Percentiles rank a stretch among this genome's conserved stretches.
Conservation (phyloP, 2,888 invertebrate species). For the Cyrtodaria siliqua region DNA sequence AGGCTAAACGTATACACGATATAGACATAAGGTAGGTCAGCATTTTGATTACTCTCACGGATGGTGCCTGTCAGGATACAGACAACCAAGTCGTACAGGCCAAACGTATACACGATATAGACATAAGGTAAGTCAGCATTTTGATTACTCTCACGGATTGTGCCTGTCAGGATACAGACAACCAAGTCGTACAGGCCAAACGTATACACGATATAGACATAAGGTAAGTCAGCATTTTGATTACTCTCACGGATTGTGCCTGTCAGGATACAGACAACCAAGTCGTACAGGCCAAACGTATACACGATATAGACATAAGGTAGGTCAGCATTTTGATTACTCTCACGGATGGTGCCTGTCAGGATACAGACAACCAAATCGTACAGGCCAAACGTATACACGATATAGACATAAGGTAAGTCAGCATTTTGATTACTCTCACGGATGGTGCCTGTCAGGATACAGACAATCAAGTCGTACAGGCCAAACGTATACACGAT, state of each 20-base stretch:
- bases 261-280: constrained; percentile 23
- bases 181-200: constrained; percentile 16
- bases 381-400: constrained; percentile 14
- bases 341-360: constrained; percentile 43
- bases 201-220: constrained; percentile 14
- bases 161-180: constrained; percentile 17
- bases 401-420: constrained; percentile 17
- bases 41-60: constrained; percentile 48
- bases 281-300: constrained; percentile 11
- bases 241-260: constrained; percentile 43
- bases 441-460: constrained; percentile 45
- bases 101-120: constrained; percentile 2
- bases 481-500: constrained; percentile 16
- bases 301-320: constrained; percentile 15
- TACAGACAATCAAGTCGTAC: constrained; percentile 6
- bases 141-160: constrained; percentile 52
- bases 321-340: constrained; percentile 48
- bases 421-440: constrained; percentile 42
- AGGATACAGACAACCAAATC: constrained; percentile 14
- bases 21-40: too few species aligned
- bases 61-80: constrained; percentile 34
- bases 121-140: too few species aligned
- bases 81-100: constrained; percentile 16
- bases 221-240: too few species aligned
- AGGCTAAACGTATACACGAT: constrained; percentile 16